These are phyloP conservation scores for Tiliacea aurago DNA, from an alignment of 2,888 invertebrate species.

Conservation along the genomic window DNA sequence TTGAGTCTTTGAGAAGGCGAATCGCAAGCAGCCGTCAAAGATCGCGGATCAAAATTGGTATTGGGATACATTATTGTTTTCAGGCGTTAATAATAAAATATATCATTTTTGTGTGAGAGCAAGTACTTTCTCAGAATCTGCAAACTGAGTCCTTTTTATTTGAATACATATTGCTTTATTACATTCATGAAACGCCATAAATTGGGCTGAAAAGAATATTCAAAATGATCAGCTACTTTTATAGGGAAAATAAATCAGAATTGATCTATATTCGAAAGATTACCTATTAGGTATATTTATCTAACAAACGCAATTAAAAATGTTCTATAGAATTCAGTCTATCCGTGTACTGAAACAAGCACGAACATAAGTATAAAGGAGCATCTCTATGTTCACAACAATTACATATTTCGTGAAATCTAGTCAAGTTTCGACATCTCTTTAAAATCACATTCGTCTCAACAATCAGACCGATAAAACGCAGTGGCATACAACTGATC, in stretches of 20 bases:
- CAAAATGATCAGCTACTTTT: neutral
- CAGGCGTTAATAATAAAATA: neutral
- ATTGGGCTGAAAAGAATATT: neutral
- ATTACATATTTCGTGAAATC: conserved; percentile 5
- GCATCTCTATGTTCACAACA: conserved; percentile 2
- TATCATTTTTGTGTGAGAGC: conserved; percentile 2
- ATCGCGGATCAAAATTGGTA: neutral
- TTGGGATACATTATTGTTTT: conserved; percentile 2
- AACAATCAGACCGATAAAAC: conserved; percentile 26
- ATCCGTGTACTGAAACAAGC: conserved; percentile 10
- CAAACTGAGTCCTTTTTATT: neutral
- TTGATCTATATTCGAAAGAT: conserved; percentile 27
- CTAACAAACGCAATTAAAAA: conserved; percentile 8
- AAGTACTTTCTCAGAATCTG: conserved; percentile 15
- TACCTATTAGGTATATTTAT: conserved; percentile 26
- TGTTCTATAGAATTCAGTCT: conserved; percentile 32
- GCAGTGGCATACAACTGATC: conserved; percentile 41
- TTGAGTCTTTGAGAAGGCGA: too few relatives aligned
- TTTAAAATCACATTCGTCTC: conserved; percentile 5
- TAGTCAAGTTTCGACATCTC: neutral
- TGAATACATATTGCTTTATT: conserved; percentile 14
- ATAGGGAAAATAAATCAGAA: neutral
- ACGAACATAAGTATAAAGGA: neutral
- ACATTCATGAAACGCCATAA: neutral
- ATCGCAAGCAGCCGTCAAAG: neutral